Base-by-base conservation (phyloP, 2,113 vertebrate species). In the Scatophagus argus region DNA sequence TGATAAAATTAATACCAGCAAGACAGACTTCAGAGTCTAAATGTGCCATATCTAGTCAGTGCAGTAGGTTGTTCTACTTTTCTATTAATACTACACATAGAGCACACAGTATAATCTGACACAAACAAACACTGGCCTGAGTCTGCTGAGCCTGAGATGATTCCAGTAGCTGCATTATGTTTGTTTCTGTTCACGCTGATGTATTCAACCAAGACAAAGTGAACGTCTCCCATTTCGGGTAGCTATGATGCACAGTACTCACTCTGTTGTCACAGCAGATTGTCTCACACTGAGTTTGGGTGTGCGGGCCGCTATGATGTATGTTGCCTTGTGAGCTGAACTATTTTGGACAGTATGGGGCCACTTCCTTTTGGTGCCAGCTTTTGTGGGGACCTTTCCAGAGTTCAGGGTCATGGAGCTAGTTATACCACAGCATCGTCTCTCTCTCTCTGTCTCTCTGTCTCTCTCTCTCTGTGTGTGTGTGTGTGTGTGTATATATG, bases 181-280 rank as follows among this genome's bases (percentile, higher is more conserved):
- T 82, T 78, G 70, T 83, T 82, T 74, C 64, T 67, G 44, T 43
- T 34, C 68, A 27, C 52, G 55, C 47, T 43, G 61, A 61, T 52
- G 55, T 34, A 43, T 72, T 79, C 38, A 51, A 65, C 47, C 60
- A 64, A 67, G 70, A 77, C 51, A 51, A 82, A 61, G 27, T 65
- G 17, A 11, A 5, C 8, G 9, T 71, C 72, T 77, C 39, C 49
- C n/a, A 62, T 51, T 59, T 62, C 62, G 78, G 55, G 62, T 59
- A 12, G 65, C 54, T 58, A 4, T 25, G 61, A 80, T 19, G 47
- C 65, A 52, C 73, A 63, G 36, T 82, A 83, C 79, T 89, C 83
- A 83, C 79, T 83, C 62, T 63, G 83, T 74, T 85, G 83, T 86
- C 82, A 77, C 61, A 69, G 81, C 64, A 68, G 77, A 86, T 80